Evolutionary conservation across 1,140 invertebrate genomes (phyloP), one percentile per base, ranked within the genome.

Genomic region (Camponotus pennsylvanicus): DNA sequence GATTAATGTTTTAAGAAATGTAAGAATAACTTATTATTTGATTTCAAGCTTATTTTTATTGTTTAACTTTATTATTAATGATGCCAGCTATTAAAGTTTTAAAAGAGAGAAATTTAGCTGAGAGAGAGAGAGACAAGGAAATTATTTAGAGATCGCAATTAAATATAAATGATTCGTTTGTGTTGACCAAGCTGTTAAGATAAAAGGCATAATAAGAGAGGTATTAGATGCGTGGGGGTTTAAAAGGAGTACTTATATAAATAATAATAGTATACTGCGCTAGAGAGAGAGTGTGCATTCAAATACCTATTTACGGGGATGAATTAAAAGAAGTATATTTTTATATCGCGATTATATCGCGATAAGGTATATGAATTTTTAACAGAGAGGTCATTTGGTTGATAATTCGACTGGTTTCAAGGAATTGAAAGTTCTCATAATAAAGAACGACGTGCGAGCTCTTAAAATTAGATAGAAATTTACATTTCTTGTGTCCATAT

Each of bases 291-390:
- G 13, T 52, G 15, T 52, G 88, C 89, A 85, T 80, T 79, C 61
- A 63, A 45, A 70, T 84, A 63, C 32, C 57, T 82, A 86, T 84
- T 69, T 87, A 87, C 21, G 55, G 34, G 86, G 57, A 70, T 32
- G 57, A 67, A 57, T 80, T 57, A 37, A 83, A 73, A 89, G 84
- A 89, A 55, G 34, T 84, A 61, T 89, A 89, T 89, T 89, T 89
- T 89, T 89, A 66, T 86, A 88, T 88, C 84, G 88, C 70, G 77
- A 86, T 64, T 2, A 52, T 8, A 4, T 89, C 70, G 79, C 82
- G 83, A 89, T 89, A 79, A 67, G 27, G 15, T 69, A 27, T 76
- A 79, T 66, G 45, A 71, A 75, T 84, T 87, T 73, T 85, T 84
- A 75, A 85, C 18, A 59, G 61, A 63, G 42, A 59, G 55, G 49